These are phyloP conservation scores for Bombycilla garrulus DNA, from an alignment of 2,113 vertebrate genomes.

Conservation along the genomic window DNA sequence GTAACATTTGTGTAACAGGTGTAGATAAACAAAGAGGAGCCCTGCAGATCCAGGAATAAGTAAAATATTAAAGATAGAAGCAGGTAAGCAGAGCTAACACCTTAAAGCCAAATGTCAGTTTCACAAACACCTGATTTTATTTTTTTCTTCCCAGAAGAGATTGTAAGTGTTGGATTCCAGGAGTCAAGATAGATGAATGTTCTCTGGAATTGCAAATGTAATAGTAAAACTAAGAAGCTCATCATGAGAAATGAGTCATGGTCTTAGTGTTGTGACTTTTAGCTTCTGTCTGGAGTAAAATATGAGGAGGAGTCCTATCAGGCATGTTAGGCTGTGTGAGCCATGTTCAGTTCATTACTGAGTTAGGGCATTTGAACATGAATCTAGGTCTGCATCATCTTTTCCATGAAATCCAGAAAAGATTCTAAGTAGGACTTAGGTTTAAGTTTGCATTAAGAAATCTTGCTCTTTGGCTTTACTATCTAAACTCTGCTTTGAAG, in stretches of 20 bases:
- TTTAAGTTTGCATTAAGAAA: not conserved
- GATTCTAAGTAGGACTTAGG: not conserved
- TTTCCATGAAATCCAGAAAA: not conserved
- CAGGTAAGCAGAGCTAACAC: not conserved
- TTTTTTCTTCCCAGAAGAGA: not conserved
- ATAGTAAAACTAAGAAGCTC: not conserved
- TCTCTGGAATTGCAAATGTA: not conserved
- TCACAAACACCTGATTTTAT: not conserved
- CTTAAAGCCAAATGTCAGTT: not conserved
- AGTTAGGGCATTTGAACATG: not conserved
- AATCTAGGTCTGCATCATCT: not conserved
- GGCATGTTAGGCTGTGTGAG: not conserved
- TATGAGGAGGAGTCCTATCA: not conserved
- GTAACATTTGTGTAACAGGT: not conserved
- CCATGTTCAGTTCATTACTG: not conserved
- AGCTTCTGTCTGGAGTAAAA: not conserved
- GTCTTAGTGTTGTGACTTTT: not conserved
- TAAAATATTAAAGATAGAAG: not conserved
- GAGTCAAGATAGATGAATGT: not conserved
- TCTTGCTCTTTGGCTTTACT: not conserved
- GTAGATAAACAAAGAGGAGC: not conserved
- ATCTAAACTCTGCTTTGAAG: not conserved
- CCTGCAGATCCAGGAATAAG: not conserved
- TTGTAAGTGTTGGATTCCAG: not conserved
- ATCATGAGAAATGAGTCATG: not conserved